Conservation (phyloP, 2,888 invertebrate genomes). For the Apamea anceps region DNA sequence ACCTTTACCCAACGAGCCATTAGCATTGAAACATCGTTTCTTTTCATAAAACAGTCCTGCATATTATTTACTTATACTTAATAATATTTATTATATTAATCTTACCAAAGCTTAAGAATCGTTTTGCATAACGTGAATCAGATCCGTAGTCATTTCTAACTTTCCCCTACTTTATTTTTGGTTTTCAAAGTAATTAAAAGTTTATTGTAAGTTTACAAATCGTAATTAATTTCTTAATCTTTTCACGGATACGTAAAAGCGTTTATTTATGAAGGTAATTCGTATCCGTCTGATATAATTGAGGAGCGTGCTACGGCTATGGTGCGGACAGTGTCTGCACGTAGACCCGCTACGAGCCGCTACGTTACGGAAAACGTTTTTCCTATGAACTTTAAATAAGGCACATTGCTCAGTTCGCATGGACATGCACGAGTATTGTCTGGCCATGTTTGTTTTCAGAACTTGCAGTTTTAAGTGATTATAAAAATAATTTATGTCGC, state of each 20-base stretch:
- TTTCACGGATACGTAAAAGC: slow-evolving; percentile 6
- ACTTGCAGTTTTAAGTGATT: not conserved
- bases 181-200: slow-evolving; percentile 29
- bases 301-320: not conserved
- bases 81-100: slow-evolving; percentile 14
- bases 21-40: slow-evolving; percentile 31
- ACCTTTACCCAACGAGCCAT: slow-evolving; percentile 49
- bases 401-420: not conserved
- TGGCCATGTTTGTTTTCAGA: not conserved
- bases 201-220: slow-evolving; percentile 8
- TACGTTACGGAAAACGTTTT: slow-evolving; percentile 10
- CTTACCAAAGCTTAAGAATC: slow-evolving; percentile 14
- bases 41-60: not conserved
- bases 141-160: not conserved
- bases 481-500: not conserved
- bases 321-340: not conserved
- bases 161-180: slow-evolving; percentile 4
- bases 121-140: slow-evolving; percentile 22
- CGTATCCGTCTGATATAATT: not conserved
- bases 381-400: slow-evolving; percentile 13
- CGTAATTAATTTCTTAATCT: slow-evolving; percentile 25
- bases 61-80: slow-evolving; percentile 5
- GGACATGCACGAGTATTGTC: not conserved
- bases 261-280: slow-evolving; percentile 17
- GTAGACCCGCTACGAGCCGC: slow-evolving; percentile 16